Evolutionary conservation across 2,113 vertebrate genomes (phyloP).

Genomic region (Otus sunia): DNA sequence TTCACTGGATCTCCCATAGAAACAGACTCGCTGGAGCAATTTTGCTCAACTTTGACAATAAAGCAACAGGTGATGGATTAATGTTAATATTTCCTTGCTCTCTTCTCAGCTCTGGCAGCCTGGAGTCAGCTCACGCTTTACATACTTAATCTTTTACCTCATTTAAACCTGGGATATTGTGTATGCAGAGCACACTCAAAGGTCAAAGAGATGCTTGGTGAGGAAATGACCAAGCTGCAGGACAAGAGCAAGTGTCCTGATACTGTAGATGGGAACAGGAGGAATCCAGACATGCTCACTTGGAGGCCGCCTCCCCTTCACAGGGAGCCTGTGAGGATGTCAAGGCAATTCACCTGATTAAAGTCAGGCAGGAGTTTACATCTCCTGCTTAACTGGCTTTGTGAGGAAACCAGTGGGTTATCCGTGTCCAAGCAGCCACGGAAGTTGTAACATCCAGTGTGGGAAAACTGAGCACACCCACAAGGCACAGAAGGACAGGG

Average conservation of each 20-base stretch:
- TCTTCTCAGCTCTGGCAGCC: background rate
- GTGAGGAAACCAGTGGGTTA: background rate
- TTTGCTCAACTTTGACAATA: background rate
- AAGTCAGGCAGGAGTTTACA: background rate
- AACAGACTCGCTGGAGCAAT: background rate
- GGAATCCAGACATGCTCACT: background rate
- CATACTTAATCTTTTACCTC: background rate
- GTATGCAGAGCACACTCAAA: background rate
- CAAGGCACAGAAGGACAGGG: background rate
- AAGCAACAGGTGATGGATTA: background rate
- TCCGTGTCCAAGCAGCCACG: background rate
- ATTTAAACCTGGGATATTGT: background rate
- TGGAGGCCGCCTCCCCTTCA: background rate
- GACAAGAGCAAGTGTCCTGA: background rate
- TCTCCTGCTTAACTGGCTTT: background rate
- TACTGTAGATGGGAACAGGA: background rate
- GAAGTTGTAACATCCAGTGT: background rate
- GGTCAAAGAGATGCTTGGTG: background rate
- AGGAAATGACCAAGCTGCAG: background rate
- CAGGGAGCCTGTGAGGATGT: background rate
- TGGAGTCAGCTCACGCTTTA: background rate
- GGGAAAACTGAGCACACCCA: background rate
- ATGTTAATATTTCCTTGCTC: background rate
- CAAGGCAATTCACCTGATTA: too few species aligned
- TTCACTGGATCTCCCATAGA: background rate